Conservation (phyloP, 2,113 vertebrate genomes). For the Micronycteris hirsuta region DNA sequence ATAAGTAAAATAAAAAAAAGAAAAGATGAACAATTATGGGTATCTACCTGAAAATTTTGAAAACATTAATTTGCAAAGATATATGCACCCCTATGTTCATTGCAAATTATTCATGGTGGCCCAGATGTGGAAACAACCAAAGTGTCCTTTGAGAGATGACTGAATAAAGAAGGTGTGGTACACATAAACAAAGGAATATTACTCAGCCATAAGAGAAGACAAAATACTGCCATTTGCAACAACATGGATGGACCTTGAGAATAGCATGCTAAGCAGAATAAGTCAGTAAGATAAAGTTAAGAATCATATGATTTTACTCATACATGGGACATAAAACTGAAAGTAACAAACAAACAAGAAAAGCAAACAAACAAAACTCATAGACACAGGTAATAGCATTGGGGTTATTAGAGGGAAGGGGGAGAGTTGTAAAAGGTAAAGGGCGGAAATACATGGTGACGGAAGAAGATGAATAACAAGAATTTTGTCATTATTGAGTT, state of each 20-base stretch:
- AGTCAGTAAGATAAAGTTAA: not conserved
- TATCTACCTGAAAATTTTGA: not conserved
- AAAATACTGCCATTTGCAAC: not conserved
- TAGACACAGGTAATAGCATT: not conserved
- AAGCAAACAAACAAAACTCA: not conserved
- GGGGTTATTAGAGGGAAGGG: not conserved
- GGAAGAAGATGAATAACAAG: not conserved
- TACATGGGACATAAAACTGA: not conserved
- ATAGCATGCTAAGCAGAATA: not conserved
- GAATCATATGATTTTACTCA: not conserved
- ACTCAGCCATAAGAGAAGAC: not conserved
- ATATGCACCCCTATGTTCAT: not conserved
- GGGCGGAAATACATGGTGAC: not conserved
- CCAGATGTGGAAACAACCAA: not conserved
- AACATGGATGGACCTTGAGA: not conserved
- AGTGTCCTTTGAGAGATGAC: not conserved
- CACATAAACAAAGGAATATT: not conserved
- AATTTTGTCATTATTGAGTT: no score
- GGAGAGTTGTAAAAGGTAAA: not conserved
- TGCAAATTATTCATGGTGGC: not conserved
- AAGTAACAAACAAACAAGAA: not conserved
- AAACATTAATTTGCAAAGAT: not conserved
- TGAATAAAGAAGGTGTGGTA: not conserved
- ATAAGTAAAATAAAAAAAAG: not conserved
- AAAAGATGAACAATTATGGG: not conserved